Percentiles rank a stretch among this genome's conserved stretches.
Evolutionary conservation across 2,797 vertebrate genomes (phyloP).

Genomic region (Alectoris magna): DNA sequence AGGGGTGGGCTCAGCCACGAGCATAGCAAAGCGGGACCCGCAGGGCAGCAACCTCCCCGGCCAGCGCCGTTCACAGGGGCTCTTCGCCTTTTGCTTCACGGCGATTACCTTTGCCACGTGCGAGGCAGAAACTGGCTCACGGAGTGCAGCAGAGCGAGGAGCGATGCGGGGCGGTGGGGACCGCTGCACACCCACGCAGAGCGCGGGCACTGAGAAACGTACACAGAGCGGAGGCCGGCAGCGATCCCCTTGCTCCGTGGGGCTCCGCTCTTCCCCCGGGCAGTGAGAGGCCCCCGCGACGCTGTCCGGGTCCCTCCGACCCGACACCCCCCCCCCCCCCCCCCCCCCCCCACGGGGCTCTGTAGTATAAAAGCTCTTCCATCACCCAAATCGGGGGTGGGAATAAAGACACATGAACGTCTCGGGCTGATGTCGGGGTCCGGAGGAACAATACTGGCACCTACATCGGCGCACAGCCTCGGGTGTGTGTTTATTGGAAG

Average conservation of each 20-base stretch:
- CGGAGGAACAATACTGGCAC: neutral
- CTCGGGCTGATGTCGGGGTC: neutral
- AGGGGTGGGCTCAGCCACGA: neutral
- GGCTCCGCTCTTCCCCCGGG: neutral
- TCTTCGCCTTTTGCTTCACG: constrained; percentile 4
- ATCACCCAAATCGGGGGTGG: neutral
- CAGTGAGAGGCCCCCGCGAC: neutral
- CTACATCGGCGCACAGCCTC: neutral
- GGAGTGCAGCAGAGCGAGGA: constrained; percentile 50
- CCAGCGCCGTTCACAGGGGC: neutral
- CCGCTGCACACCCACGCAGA: neutral
- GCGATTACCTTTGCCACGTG: constrained; percentile 59
- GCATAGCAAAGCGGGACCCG: neutral
- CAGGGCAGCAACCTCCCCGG: neutral
- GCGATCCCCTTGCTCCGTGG: neutral
- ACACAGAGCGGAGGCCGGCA: too few species aligned
- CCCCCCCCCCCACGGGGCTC: neutral
- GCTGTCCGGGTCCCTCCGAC: neutral
- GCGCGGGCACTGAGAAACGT: neutral
- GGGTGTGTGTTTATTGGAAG: neutral
- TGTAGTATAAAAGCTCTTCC: neutral
- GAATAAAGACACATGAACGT: neutral
- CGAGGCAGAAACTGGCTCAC: constrained; percentile 29
- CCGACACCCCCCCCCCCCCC: neutral
- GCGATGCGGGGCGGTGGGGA: neutral